phyloP scores from a whole-genome alignment of 2,888 invertebrate species.

The Lymantria dispar region DNA sequence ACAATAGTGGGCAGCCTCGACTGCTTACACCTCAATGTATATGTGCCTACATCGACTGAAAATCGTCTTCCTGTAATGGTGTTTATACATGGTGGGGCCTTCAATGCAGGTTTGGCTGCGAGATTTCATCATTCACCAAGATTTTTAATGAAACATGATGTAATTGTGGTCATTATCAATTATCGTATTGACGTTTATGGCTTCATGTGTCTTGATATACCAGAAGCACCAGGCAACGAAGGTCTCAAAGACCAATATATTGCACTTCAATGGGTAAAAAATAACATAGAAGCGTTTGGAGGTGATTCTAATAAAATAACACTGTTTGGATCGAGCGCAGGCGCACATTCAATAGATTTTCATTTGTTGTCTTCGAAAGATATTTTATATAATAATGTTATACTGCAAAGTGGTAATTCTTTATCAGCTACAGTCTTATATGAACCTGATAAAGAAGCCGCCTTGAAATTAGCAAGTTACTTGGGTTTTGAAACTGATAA shows the following conservation, averaged over 20 bases:
- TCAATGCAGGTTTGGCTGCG: not conserved
- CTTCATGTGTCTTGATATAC: slow-evolving; percentile 32
- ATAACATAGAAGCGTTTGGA: slow-evolving; percentile 35
- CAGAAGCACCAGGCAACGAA: slow-evolving; percentile 32
- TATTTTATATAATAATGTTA: slow-evolving; percentile 28
- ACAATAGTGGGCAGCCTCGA: slow-evolving; percentile 3
- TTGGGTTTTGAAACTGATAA: slow-evolving; percentile 3
- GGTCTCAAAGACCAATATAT: slow-evolving; percentile 35
- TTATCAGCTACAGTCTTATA: not conserved
- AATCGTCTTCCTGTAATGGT: slow-evolving; percentile 8
- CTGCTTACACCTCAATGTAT: slow-evolving; percentile 8
- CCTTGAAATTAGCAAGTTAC: slow-evolving; percentile 2
- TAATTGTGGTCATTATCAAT: slow-evolving; percentile 33
- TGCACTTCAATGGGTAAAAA: slow-evolving; percentile 32
- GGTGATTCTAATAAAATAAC: slow-evolving; percentile 33
- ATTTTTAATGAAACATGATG: slow-evolving; percentile 26
- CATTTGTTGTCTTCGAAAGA: slow-evolving; percentile 25
- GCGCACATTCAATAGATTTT: slow-evolving; percentile 30
- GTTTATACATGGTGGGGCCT: slow-evolving; percentile 6
- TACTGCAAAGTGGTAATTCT: slow-evolving; percentile 9
- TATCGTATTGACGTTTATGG: slow-evolving; percentile 34
- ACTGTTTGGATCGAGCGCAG: slow-evolving; percentile 33
- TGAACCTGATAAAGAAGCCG: slow-evolving; percentile 4
- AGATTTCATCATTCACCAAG: slow-evolving; percentile 4
- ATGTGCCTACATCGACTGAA: slow-evolving; percentile 2